Conservation (phyloP, 2,113 vertebrate species). For the Tragelaphus buxtoni region DNA sequence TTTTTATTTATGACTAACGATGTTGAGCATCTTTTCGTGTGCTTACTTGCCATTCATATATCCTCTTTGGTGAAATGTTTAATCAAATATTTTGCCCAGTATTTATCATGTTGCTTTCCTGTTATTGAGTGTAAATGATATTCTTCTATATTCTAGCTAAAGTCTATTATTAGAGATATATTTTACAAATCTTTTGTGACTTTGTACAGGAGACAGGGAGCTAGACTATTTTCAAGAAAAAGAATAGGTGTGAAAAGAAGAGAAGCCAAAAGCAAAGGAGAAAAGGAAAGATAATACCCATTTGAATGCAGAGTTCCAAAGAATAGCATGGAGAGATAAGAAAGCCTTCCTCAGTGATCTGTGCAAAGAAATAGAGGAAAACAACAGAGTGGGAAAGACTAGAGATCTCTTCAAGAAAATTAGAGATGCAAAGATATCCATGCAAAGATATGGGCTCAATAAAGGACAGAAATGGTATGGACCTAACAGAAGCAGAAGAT, state of each 20-base stretch:
- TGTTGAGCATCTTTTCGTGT: background rate
- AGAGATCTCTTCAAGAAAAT: background rate
- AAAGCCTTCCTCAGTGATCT: background rate
- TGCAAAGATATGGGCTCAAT: background rate
- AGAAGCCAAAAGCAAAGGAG: background rate
- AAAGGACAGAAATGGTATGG: background rate
- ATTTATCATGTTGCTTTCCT: background rate
- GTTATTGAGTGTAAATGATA: background rate
- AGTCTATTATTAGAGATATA: background rate
- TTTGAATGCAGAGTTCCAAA: background rate
- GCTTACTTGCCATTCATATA: background rate
- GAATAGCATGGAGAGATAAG: background rate
- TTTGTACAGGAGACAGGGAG: background rate
- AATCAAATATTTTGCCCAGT: background rate
- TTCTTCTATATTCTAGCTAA: background rate
- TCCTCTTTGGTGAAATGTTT: background rate
- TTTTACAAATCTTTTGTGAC: background rate
- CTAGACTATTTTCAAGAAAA: background rate
- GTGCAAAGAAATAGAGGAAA: background rate
- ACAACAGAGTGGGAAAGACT: background rate
- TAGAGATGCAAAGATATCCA: background rate
- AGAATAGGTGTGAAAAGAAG: background rate
- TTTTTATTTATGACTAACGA: background rate
- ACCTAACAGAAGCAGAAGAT: background rate
- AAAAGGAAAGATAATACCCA: background rate